Evolutionary conservation across 2,888 invertebrate species (phyloP), one percentile per base, ranked within the genome.

Genomic region (Hoplodrina ambigua): DNA sequence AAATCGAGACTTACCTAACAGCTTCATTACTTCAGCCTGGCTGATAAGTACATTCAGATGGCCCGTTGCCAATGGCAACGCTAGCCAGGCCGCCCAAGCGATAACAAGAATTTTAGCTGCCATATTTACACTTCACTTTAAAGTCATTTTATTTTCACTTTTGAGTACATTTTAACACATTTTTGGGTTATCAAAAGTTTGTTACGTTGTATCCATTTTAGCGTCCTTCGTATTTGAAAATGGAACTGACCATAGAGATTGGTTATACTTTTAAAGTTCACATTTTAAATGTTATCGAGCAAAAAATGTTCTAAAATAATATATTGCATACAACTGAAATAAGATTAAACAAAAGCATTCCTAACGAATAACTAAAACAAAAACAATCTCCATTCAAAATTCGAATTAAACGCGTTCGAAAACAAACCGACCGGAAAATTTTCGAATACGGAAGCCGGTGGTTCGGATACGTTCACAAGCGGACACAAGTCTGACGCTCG

Each of bases 11-110:
- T 97, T 95, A 98, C 98, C 98, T 93, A 98, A 94, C 87, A 98
- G 96, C 95, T 97, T 97, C 97, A 97, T 97, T 90, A 98, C 97
- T 96, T 98, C 98, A 81, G 97, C 97, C 92, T 97, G 97, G 92
- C 97, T 97, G 96, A 98, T 97, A 94, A 97, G 98, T 89, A 98
- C 97, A 94, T 98, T 97, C 89, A 98, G 96, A 96, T 98, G 97
- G 92, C 97, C 97, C 92, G 96, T 96, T 94, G 96, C 96, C 94
- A 95, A 90, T 86, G 96, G 94, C 93, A 95, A 93, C 93, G 92
- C 91, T 74, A 94, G 90, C 90, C 93, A 93, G 84, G 92, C 90
- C 86, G 92, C 92, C 93, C 94, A 94, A 84, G 91, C 93, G 86
- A 94, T 90, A 86, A 93, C 89, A 84, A 94, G 89, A 87, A 92